Evolutionary conservation across 2,113 vertebrate genomes (phyloP).

Genomic region (Hipposideros armiger): DNA sequence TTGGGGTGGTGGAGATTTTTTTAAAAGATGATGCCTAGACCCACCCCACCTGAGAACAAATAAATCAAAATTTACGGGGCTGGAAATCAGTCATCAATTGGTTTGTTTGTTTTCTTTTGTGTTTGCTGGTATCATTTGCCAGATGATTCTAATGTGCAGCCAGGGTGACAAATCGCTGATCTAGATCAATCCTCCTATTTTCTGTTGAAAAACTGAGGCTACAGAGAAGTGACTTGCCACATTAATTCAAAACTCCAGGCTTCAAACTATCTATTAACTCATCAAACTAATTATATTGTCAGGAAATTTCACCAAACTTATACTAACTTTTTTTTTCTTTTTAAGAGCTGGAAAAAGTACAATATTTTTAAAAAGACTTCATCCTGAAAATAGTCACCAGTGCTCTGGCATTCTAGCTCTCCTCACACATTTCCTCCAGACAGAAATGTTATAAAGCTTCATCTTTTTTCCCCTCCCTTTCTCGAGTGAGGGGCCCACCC

Average conservation of each 20-base stretch:
- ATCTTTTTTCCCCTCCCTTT: neutral
- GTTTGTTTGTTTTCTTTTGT: neutral
- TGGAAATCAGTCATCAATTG: neutral
- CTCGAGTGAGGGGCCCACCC: neutral
- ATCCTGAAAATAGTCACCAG: slow-evolving; percentile 44
- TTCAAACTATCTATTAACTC: neutral
- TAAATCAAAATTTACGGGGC: neutral
- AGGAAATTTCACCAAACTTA: slow-evolving; percentile 31
- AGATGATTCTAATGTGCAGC: neutral
- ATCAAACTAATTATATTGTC: slow-evolving; percentile 17
- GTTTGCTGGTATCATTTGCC: neutral
- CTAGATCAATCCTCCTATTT: neutral
- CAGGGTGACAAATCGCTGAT: neutral
- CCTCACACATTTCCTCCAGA: slow-evolving; percentile 35
- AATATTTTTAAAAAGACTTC: neutral
- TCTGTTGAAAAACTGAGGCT: neutral
- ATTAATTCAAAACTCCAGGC: neutral
- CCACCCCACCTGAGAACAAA: neutral
- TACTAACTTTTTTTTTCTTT: neutral
- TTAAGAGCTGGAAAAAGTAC: neutral
- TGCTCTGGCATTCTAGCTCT: neutral
- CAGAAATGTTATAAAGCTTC: slow-evolving; percentile 47
- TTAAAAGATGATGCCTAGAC: neutral
- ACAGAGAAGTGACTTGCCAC: neutral
- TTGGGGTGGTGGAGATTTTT: neutral